A percentile compares a stretch with the other conserved stretches of the same genome.
phyloP scores from a whole-genome alignment of 2,888 invertebrate species.

The Tetragnatha montana region DNA sequence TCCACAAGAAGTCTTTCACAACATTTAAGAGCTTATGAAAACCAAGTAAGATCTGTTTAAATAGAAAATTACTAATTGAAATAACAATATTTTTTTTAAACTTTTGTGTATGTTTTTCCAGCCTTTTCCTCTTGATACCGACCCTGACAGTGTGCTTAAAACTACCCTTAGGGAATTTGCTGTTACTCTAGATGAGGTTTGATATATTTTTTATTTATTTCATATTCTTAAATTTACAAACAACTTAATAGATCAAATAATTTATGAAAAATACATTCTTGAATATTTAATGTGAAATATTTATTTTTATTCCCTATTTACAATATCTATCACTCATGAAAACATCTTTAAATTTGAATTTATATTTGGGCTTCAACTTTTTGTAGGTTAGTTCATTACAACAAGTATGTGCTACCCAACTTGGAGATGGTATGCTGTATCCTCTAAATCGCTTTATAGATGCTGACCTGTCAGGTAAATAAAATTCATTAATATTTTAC shows the following conservation, averaged over 20 bases:
- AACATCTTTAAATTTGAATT: not conserved
- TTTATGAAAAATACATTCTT: not conserved
- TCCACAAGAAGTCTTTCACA: constrained; percentile 68
- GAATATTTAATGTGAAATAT: too few species aligned
- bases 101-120: constrained; percentile 15
- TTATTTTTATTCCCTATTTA: too few species aligned
- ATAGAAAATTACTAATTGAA: not conserved
- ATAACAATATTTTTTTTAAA: not conserved
- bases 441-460: constrained; percentile 77
- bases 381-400: constrained; percentile 77
- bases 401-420: constrained; percentile 77
- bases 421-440: constrained; percentile 77
- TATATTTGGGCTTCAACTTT: not conserved
- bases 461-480: constrained; percentile 77
- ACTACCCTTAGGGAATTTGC: constrained; percentile 69
- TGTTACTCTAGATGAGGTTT: constrained; percentile 70
- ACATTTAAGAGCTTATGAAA: constrained; percentile 70
- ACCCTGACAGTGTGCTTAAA: constrained; percentile 71
- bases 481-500: not conserved
- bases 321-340: not conserved
- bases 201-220: not conserved
- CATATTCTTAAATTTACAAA: not conserved
- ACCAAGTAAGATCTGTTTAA: constrained; percentile 48
- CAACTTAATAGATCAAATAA: too few species aligned
- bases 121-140: constrained; percentile 70